phyloP scores from a whole-genome alignment of 2,113 vertebrate species.

The Phalacrocorax aristotelis region DNA sequence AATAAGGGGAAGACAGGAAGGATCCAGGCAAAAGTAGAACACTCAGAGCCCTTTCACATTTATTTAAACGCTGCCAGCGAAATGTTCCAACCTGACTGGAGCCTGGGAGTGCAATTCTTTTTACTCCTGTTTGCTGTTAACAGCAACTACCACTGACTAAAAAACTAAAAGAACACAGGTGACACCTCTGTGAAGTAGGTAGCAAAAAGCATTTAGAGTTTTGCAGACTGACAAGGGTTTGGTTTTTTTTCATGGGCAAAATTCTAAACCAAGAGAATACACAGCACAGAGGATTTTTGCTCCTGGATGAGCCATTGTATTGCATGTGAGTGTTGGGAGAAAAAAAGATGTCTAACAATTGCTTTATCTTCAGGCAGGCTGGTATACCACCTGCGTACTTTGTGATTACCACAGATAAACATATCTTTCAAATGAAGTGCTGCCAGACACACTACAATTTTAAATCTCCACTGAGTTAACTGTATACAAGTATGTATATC shows the following conservation, averaged over 20 bases:
- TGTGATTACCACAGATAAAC: neutral
- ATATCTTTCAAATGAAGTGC: neutral
- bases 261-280: neutral
- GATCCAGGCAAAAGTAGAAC: neutral
- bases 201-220: neutral
- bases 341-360: neutral
- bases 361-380: neutral
- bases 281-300: neutral
- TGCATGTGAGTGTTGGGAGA: neutral
- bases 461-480: neutral
- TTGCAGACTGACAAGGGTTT: neutral
- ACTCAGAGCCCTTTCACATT: neutral
- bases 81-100: neutral
- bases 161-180: neutral
- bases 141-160: neutral
- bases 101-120: neutral
- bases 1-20: neutral
- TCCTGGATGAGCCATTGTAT: rapidly evolving
- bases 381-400: neutral
- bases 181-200: neutral
- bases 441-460: neutral
- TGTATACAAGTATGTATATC: neutral
- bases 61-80: neutral
- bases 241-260: neutral
- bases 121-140: neutral